Percentiles rank a stretch among this genome's conserved stretches.
Conservation (phyloP, 2,797 vertebrate genomes). For the Carduelis carduelis region DNA sequence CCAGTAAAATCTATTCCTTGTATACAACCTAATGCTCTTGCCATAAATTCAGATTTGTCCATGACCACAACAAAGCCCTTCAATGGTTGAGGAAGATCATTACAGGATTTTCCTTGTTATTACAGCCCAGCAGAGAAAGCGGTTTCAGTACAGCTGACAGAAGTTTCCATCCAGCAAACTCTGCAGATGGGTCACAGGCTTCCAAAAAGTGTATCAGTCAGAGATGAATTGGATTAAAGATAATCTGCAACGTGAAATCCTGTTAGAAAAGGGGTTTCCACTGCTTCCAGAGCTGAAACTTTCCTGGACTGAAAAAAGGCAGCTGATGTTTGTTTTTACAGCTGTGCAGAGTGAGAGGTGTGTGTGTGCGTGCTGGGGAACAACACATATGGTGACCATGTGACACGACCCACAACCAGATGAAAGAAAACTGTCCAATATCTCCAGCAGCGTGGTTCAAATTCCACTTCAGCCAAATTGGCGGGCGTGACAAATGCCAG, state of each 20-base stretch:
- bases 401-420: slow-evolving; percentile 62
- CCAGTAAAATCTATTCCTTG: slow-evolving; percentile 15
- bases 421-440: slow-evolving; percentile 69
- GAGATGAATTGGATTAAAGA: slow-evolving; percentile 57
- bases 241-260: slow-evolving; percentile 59
- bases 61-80: slow-evolving; percentile 53
- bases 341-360: slow-evolving; percentile 58
- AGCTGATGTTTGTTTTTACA: slow-evolving; percentile 76
- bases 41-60: slow-evolving; percentile 12
- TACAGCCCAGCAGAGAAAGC: slow-evolving; percentile 34
- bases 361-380: background rate
- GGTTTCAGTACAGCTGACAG: slow-evolving; percentile 13
- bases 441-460: slow-evolving; percentile 62
- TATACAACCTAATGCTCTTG: slow-evolving; percentile 15
- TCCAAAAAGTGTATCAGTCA: slow-evolving; percentile 14
- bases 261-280: slow-evolving; percentile 38
- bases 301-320: slow-evolving; percentile 41
- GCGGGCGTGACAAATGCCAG: slow-evolving; percentile 64
- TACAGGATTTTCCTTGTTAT: slow-evolving; percentile 59
- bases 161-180: slow-evolving; percentile 9
- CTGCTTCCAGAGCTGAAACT: slow-evolving; percentile 32
- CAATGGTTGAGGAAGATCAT: slow-evolving; percentile 31
- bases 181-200: slow-evolving; percentile 31
- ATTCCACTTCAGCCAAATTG: slow-evolving; percentile 64
- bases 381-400: slow-evolving; percentile 67